Base-by-base conservation (phyloP, 2,113 vertebrate species). In the Cephalopholis sonnerati region DNA sequence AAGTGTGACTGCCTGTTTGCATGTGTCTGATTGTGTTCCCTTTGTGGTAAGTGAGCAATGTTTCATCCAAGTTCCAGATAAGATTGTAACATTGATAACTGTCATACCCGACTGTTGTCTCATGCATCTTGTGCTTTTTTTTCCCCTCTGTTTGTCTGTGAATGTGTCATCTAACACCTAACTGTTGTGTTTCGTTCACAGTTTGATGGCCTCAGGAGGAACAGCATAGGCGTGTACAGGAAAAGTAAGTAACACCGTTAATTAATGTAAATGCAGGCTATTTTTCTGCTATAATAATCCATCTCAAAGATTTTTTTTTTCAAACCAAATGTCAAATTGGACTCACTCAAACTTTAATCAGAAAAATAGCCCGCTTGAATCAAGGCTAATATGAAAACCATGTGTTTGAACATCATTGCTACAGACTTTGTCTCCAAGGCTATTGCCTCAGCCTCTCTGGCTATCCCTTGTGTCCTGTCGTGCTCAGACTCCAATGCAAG, bases 201-300 rank as follows among this genome's bases (percentile, higher is more conserved):
- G 93, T 93, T 84, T 61, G 91, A 92, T 9, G 93, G 87, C 51
- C 53, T 87, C 59, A 92, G 93, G 79, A 93, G 94, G 74, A 95
- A 95, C 93, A 96, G 94, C 83, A 91, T 93, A 29, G 94, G 93
- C 10, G 92, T 95, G 13, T 93, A 91, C 46, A 91, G 90, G 89
- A 95, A 94, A 80, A 85, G 94, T 95, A 89, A 94, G 95, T 95
- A 79, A 54, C 6, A 12, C n/a, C 48, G 10, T 48, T 24, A 25
- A 46, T n/a, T 16, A 0, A 39, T n/a, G 25, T 24, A 17, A 68
- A 50, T 46, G 54, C 65, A 32, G 62, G 71, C 78, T 77, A 84
- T 79, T 82, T 74, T 84, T 69, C 58, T 82, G 69, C 51, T 22
- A 12, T 22, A 9, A 67, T 4, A 55, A 2, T 36, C 27, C 0